These are phyloP conservation scores for Carposina sasakii DNA, from an alignment of 1,140 invertebrate species.

Conservation along the genomic window DNA sequence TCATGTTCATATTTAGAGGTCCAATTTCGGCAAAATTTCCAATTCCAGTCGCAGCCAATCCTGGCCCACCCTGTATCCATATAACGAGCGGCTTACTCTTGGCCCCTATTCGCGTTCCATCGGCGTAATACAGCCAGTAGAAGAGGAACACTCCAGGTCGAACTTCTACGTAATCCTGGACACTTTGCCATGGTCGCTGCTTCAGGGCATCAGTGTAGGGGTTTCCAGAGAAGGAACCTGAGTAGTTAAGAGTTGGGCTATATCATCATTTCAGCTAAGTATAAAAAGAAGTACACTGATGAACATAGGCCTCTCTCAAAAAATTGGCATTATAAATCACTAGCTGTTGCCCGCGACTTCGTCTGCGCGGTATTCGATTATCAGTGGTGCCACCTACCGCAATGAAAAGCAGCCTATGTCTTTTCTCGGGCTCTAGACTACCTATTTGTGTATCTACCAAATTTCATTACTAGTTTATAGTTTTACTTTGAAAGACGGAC, in stretches of 20 bases:
- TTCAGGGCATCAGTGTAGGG: constrained; percentile 43
- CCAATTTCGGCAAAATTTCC: constrained; percentile 60
- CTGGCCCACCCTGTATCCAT: constrained; percentile 62
- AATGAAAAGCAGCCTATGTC: no score
- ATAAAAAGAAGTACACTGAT: no score
- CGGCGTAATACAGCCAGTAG: constrained; percentile 60
- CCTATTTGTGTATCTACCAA: no score
- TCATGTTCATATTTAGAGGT: constrained; percentile 48
- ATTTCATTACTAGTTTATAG: no score
- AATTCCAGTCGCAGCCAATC: constrained; percentile 49
- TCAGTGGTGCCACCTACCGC: no score
- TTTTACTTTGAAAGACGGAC: no score
- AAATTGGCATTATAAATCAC: no score
- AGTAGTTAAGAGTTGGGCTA: constrained; percentile 16
- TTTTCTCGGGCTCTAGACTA: no score
- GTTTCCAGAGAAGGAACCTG: constrained; percentile 37
- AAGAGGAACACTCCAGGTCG: constrained; percentile 52
- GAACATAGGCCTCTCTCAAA: no score
- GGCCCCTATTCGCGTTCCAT: constrained; percentile 38
- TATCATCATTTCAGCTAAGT: constrained; percentile 26
- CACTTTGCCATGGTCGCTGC: constrained; percentile 35
- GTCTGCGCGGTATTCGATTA: no score
- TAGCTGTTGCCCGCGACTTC: no score
- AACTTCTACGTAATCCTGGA: constrained; percentile 52
- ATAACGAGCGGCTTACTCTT: constrained; percentile 51